Conservation (phyloP, 2,797 vertebrate genomes). For the Muscicapa comitata region DNA sequence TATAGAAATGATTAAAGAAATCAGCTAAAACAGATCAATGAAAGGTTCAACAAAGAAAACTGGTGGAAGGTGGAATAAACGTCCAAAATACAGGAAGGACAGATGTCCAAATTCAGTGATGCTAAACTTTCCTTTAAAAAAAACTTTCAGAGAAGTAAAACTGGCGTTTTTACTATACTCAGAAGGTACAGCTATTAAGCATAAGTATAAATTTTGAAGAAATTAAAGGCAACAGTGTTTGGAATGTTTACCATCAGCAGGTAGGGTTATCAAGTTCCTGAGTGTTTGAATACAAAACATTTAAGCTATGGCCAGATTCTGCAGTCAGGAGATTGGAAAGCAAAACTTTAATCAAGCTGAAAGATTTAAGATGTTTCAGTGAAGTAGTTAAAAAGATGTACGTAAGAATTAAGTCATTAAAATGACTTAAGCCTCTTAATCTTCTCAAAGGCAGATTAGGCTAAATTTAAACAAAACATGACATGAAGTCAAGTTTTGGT, state of each 20-base stretch:
- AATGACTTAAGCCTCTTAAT: conserved; percentile 18
- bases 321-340: not conserved
- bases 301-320: not conserved
- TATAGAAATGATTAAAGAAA: not conserved
- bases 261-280: not conserved
- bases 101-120: not conserved
- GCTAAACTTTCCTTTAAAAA: not conserved
- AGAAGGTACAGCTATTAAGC: not conserved
- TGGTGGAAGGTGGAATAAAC: not conserved
- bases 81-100: not conserved
- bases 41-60: not conserved
- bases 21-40: not conserved
- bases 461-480: conserved; percentile 50
- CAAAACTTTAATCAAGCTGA: conserved; percentile 37
- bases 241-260: not conserved
- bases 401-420: conserved; percentile 50
- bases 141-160: not conserved
- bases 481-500: not conserved
- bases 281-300: not conserved
- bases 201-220: not conserved
- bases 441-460: conserved; percentile 52
- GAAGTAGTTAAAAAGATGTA: conserved; percentile 49
- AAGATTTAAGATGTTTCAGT: conserved; percentile 26
- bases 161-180: not conserved
- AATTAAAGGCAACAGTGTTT: not conserved